A percentile compares a stretch with the other conserved stretches of the same genome.
Conservation (phyloP, 2,113 vertebrate genomes). For the Oreochromis niloticus region DNA sequence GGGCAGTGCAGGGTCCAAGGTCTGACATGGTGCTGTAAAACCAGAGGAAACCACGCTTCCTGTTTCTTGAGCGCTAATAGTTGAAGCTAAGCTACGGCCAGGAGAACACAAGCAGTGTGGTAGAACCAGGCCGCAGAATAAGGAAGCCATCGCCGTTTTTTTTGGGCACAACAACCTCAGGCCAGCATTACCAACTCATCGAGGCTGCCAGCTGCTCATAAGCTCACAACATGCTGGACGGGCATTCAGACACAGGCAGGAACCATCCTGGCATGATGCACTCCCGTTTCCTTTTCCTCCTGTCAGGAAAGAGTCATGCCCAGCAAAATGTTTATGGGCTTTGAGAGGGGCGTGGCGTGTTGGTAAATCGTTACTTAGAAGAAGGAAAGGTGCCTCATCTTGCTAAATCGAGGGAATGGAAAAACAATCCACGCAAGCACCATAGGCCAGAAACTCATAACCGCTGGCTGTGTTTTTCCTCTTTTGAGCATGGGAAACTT, state of each 20-base stretch:
- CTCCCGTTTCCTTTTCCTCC: conserved; percentile 19
- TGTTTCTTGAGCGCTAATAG: conserved; percentile 11
- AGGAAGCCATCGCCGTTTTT: conserved; percentile 24
- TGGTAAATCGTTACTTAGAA: conserved; percentile 39
- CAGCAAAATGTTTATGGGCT: conserved; percentile 14
- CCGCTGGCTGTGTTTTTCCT: conserved; percentile 9
- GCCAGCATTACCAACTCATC: not conserved
- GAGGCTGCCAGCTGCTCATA: not conserved
- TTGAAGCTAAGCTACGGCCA: conserved; percentile 1
- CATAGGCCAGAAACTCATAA: conserved; percentile 14
- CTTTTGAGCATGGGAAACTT: conserved; percentile 7
- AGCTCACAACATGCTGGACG: not conserved
- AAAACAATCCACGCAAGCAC: conserved; percentile 26
- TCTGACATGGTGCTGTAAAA: conserved; percentile 31
- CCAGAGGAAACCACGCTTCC: conserved; percentile 56
- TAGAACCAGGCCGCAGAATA: conserved; percentile 4
- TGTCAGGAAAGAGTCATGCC: conserved; percentile 1
- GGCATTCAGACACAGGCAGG: not conserved
- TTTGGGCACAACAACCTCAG: conserved; percentile 20
- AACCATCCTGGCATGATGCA: not conserved
- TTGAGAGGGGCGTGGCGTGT: conserved; percentile 4
- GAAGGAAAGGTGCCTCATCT: conserved; percentile 28
- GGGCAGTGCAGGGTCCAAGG: not conserved
- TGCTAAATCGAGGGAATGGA: conserved; percentile 27
- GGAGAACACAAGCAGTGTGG: conserved; percentile 11